Evolutionary conservation across 2,797 vertebrate genomes (phyloP).

Genomic region (Myotis findleyi): DNA sequence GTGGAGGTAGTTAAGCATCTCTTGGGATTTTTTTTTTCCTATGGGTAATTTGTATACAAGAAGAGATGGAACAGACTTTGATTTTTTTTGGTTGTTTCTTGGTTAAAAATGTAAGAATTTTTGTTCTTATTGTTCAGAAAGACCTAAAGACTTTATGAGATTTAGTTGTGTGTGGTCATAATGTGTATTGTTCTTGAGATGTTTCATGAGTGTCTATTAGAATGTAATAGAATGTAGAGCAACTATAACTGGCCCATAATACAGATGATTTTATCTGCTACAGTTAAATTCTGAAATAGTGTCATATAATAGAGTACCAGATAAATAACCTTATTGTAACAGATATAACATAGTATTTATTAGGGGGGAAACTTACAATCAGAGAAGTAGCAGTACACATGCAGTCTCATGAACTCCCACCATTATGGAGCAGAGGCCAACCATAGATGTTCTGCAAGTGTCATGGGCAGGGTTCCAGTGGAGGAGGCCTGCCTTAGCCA

Average conservation of each 20-base stretch:
- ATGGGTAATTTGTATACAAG: not conserved
- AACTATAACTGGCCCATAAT: not conserved
- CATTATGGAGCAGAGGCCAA: not conserved
- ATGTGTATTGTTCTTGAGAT: not conserved
- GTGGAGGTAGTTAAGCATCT: not conserved
- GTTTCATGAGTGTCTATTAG: not conserved
- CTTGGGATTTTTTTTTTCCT: not conserved
- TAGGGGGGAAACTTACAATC: not conserved
- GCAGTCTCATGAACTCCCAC: not conserved
- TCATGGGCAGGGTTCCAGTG: not conserved
- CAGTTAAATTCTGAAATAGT: constrained; percentile 2
- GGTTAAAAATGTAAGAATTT: not conserved
- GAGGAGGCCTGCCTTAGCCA: not conserved
- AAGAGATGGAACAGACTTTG: not conserved
- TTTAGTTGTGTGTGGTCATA: not conserved
- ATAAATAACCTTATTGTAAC: not conserved
- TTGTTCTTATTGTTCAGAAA: not conserved
- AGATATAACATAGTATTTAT: not conserved
- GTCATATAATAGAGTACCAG: not conserved
- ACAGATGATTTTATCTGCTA: not conserved
- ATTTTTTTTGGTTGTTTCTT: not conserved
- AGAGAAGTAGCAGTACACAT: not conserved
- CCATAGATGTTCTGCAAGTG: not conserved
- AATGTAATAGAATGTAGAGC: not conserved
- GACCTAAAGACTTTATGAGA: not conserved